Conservation (phyloP, 2,797 vertebrate genomes). For the Gallinago solitaria region DNA sequence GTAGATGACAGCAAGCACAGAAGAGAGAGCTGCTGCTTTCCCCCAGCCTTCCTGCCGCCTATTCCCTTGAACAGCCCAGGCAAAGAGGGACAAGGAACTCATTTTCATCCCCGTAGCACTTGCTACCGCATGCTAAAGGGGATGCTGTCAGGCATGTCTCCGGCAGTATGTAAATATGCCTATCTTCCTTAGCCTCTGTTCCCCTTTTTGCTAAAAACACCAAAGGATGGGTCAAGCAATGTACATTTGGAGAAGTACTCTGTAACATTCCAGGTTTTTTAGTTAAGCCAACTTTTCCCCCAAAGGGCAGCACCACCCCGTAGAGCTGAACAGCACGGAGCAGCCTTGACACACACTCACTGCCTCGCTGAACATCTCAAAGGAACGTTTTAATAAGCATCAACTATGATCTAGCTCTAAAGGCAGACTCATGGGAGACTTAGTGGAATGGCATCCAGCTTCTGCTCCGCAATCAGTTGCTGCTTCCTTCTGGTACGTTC, state of each 20-base stretch:
- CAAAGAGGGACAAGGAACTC: background rate
- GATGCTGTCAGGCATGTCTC: background rate
- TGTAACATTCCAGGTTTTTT: background rate
- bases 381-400: background rate
- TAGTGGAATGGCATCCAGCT: background rate
- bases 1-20: background rate
- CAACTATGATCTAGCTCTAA: background rate
- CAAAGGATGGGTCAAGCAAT: background rate
- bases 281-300: background rate
- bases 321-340: background rate
- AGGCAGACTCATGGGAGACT: background rate
- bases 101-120: background rate
- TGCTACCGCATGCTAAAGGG: background rate
- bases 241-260: background rate
- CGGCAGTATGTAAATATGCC: background rate
- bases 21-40: background rate
- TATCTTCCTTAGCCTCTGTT: background rate
- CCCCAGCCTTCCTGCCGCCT: background rate
- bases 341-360: fast-evolving
- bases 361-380: background rate
- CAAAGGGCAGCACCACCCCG: background rate
- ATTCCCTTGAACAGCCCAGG: background rate
- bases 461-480: background rate
- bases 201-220: background rate
- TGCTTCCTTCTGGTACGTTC: background rate